phyloP scores from a whole-genome alignment of 2,797 vertebrate genomes.

The Alectoris magna region DNA sequence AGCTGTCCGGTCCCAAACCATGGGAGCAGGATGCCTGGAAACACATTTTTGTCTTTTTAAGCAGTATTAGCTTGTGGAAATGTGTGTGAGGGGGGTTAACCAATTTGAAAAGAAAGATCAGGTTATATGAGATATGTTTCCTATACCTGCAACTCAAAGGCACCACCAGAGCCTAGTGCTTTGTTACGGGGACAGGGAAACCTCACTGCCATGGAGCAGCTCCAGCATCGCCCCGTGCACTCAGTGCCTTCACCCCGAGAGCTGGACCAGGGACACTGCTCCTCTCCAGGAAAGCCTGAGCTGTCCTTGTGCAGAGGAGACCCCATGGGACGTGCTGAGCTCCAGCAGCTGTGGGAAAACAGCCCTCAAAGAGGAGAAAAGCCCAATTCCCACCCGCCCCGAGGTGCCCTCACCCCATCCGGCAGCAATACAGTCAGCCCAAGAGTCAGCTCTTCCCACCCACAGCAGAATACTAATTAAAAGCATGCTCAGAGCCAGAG shows the following conservation, averaged over 20 bases:
- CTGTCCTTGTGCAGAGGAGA: background rate
- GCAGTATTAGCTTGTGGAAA: background rate
- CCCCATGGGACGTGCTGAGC: accelerated
- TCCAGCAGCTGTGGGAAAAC: background rate
- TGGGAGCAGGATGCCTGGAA: background rate
- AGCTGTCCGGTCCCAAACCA: background rate
- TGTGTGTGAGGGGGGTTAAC: background rate
- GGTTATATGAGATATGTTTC: background rate
- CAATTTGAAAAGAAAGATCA: background rate
- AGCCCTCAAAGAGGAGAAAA: background rate
- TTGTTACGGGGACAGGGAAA: background rate
- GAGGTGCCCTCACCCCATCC: background rate
- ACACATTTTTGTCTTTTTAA: background rate
- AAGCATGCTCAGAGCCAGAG: constrained; percentile 44
- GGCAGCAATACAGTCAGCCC: background rate
- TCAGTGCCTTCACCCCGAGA: accelerated
- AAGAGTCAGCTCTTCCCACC: constrained; percentile 24
- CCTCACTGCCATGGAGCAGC: accelerated
- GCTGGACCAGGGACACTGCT: accelerated
- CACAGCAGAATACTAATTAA: constrained; percentile 41
- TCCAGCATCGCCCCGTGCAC: accelerated
- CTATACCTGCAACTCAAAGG: background rate
- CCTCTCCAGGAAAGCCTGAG: background rate
- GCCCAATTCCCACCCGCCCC: background rate
- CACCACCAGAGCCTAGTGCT: background rate